Percentiles rank a stretch among this genome's conserved stretches.
These are phyloP conservation scores for Synanthedon tipuliformis DNA, from an alignment of 2,888 invertebrate species.

Conservation along the genomic window DNA sequence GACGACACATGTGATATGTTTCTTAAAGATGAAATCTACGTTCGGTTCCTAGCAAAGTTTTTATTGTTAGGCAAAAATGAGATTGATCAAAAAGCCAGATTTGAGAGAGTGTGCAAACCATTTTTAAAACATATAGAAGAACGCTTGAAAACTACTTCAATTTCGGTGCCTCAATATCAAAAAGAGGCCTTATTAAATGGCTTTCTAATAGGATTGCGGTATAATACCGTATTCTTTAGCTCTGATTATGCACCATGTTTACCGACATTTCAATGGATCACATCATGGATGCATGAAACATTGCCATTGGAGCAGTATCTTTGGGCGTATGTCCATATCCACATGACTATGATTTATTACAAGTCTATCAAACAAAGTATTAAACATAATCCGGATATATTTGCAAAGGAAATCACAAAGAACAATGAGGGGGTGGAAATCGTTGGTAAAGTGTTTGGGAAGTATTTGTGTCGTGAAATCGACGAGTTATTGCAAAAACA, in stretches of 20 bases:
- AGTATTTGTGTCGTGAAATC: conserved; percentile 25
- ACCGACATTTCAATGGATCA: conserved; percentile 25
- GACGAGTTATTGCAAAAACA: conserved; percentile 20
- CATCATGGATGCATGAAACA: conserved; percentile 19
- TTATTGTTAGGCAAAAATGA: conserved; percentile 24
- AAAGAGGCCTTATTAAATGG: conserved; percentile 12
- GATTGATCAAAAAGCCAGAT: conserved; percentile 16
- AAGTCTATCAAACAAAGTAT: conserved; percentile 28
- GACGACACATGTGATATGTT: conserved; percentile 13
- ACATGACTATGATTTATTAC: conserved; percentile 35
- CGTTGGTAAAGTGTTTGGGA: conserved; percentile 30
- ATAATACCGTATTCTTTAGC: conserved; percentile 26
- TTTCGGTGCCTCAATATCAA: conserved; percentile 1
- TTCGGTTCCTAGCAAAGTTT: conserved; percentile 28
- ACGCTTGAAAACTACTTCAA: conserved; percentile 4
- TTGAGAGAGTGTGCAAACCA: conserved; percentile 18
- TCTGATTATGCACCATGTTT: conserved; percentile 21
- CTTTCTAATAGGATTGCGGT: conserved; percentile 22
- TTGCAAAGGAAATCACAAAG: conserved; percentile 15
- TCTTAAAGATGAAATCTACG: conserved; percentile 7
- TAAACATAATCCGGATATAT: conserved; percentile 22
- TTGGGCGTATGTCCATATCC: conserved; percentile 19
- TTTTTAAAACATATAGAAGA: conserved; percentile 22
- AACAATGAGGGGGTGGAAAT: conserved; percentile 19
- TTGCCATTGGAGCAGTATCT: conserved; percentile 30